Conservation (phyloP, 2,113 vertebrate genomes). For the Tachysurus vachellii region DNA sequence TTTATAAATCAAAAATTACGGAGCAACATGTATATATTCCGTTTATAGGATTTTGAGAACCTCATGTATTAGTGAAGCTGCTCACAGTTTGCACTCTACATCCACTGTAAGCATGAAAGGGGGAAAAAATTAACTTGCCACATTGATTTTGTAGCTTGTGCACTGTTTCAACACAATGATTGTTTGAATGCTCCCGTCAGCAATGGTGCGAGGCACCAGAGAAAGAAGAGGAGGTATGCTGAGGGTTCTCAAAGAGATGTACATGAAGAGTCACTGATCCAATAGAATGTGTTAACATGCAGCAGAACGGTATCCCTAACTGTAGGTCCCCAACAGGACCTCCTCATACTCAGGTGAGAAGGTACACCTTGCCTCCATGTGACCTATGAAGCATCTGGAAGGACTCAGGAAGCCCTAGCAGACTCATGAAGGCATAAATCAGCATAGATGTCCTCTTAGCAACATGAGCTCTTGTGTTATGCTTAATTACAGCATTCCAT, state of each 20-base stretch:
- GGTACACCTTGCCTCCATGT: neutral
- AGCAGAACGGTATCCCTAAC: neutral
- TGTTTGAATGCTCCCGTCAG: neutral
- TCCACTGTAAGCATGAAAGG: neutral
- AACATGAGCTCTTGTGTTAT: neutral
- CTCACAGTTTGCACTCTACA: neutral
- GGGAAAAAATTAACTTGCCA: neutral
- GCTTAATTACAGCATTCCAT: neutral
- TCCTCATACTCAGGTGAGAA: neutral
- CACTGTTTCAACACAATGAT: neutral
- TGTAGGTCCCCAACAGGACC: neutral
- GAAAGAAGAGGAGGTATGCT: neutral
- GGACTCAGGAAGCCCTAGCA: neutral
- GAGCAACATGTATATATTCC: neutral
- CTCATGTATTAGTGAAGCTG: neutral
- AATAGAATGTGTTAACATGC: neutral
- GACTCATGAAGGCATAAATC: neutral
- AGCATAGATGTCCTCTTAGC: neutral
- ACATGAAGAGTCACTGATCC: neutral
- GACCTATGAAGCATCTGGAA: neutral
- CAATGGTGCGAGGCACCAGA: neutral
- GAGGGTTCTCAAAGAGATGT: neutral
- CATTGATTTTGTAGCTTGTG: neutral
- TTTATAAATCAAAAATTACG: neutral
- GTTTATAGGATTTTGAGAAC: neutral